Evolutionary conservation across 2,797 vertebrate genomes (phyloP), one percentile per base, ranked within the genome.

Genomic region (Alauda arvensis): DNA sequence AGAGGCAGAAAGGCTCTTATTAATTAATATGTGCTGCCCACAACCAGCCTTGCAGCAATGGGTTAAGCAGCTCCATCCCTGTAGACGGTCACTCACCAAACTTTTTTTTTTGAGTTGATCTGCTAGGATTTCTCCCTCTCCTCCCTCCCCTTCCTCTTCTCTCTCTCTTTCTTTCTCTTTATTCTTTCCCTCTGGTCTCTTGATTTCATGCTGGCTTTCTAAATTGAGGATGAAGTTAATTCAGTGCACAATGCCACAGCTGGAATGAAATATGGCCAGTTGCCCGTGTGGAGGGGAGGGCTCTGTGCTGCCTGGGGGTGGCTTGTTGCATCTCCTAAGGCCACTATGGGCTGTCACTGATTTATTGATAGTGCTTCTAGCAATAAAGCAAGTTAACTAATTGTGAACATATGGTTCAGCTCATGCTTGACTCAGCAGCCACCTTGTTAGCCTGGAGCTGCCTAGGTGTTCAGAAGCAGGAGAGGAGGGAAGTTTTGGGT

Each of bases 141-240:
- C 42, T 93, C 59, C 68, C 84, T 88, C 88, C 68, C 83, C 42
- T 89, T 92, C 89, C 87, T 94, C 85, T 90, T 94, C 65, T 89
- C 25, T n/a, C 62, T 93, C 70, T 85, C 78, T 87, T 81, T 88
- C 81, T 95, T 91, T 88, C 66, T 90, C 89, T 83, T 92, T 96
- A 68, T 93, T 84, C 92, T 68, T 94, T 92, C 92, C 77, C 89
- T 94, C 59, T 45, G 77, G 88, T 95, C 95, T 95, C 95, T 94
- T 97, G 97, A 97, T 97, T 97, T 97, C 97, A 97, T 96, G 97
- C 97, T 97, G 97, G 95, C 92, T 97, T 97, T 97, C 97, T 97
- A 97, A 98, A 97, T 98, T 97, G 96, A 97, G 97, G 95, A 95
- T 97, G 94, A 97, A 97, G 95, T 97, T 97, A 97, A 98, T 97